These are phyloP conservation scores for Cremastobaeus sp. DNA, from an alignment of 2,888 invertebrate genomes.

Conservation along the genomic window DNA sequence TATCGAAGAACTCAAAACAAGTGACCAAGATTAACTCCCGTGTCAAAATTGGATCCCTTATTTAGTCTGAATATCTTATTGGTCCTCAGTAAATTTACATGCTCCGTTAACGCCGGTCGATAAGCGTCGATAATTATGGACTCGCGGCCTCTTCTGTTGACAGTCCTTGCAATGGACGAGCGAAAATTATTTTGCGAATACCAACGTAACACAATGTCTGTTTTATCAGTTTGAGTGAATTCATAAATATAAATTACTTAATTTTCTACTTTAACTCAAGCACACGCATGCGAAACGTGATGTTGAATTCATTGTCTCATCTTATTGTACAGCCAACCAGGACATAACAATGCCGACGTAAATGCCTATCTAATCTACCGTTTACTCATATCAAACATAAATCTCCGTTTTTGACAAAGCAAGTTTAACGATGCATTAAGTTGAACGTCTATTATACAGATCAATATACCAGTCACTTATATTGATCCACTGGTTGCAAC, in stretches of 20 bases:
- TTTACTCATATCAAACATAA: conserved; percentile 51
- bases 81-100: conserved; percentile 26
- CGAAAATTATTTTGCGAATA: conserved; percentile 50
- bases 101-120: conserved; percentile 34
- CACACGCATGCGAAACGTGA: conserved; percentile 69
- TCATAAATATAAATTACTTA: conserved; percentile 73
- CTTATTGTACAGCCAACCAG: conserved; percentile 53
- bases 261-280: conserved; percentile 69
- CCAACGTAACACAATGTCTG: conserved; percentile 58
- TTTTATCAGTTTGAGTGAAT: conserved; percentile 69
- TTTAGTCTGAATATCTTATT: too few species aligned
- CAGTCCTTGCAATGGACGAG: background rate
- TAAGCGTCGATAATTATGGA: conserved; percentile 45
- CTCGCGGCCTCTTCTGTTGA: background rate
- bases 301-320: conserved; percentile 72
- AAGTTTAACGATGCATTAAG: conserved; percentile 50
- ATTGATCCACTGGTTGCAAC: conserved; percentile 23
- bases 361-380: conserved; percentile 61
- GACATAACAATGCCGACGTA: conserved; percentile 56
- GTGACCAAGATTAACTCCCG: too few species aligned
- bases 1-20: too few species aligned
- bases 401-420: conserved; percentile 53
- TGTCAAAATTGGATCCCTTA: too few species aligned
- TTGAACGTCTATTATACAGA: conserved; percentile 12
- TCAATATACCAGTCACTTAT: too few species aligned